Evolutionary conservation across 2,113 vertebrate species (phyloP).

Genomic region (Notarius lentiginosus): DNA sequence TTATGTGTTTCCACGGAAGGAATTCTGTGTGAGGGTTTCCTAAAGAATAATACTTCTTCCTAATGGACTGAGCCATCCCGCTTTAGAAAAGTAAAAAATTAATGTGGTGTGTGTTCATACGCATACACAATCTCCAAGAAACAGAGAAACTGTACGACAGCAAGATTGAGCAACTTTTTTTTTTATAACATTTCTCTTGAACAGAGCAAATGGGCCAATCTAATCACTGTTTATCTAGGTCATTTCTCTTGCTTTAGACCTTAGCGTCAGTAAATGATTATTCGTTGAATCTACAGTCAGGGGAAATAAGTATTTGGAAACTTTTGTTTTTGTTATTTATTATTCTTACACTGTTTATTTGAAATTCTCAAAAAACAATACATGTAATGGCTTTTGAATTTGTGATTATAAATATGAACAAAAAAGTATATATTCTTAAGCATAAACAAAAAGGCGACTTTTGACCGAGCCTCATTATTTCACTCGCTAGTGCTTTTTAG

Average conservation of each 20-base stretch:
- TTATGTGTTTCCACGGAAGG: conserved; percentile 51
- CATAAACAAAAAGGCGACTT: not conserved
- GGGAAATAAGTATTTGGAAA: not conserved
- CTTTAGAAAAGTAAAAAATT: conserved; percentile 33
- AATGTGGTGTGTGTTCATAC: conserved; percentile 29
- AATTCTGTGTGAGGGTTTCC: conserved; percentile 42
- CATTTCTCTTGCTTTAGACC: conserved; percentile 35
- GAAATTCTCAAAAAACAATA: not conserved
- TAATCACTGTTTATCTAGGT: conserved; percentile 21
- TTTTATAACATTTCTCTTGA: conserved; percentile 12
- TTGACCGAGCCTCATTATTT: not conserved
- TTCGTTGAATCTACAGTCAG: not conserved
- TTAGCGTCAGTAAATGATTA: not conserved
- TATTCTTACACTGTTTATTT: not conserved
- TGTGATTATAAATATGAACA: not conserved
- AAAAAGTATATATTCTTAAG: no score
- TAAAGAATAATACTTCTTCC: conserved; percentile 47
- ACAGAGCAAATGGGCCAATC: conserved; percentile 19
- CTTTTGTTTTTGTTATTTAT: not conserved
- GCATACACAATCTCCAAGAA: conserved; percentile 15
- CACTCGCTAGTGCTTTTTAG: not conserved
- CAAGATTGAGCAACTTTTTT: conserved; percentile 17
- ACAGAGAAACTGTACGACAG: not conserved
- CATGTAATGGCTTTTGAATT: not conserved
- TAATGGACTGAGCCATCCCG: conserved; percentile 39